phyloP scores from a whole-genome alignment of 2,797 vertebrate species.

The Anguilla megastoma region DNA sequence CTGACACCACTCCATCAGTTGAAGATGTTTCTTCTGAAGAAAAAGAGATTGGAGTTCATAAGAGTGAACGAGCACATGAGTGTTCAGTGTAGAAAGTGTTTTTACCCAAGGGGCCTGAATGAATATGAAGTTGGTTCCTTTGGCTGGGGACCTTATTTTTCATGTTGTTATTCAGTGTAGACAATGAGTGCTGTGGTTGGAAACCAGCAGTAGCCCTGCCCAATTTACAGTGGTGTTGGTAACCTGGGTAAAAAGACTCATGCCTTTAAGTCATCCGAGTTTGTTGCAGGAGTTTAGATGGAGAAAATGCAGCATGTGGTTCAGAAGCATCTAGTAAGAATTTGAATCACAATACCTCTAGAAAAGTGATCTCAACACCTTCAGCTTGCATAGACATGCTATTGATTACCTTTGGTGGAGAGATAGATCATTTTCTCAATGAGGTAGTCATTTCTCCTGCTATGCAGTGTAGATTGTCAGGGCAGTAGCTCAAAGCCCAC shows the following conservation, averaged over 20 bases:
- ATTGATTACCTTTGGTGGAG: background rate
- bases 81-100: background rate
- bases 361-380: background rate
- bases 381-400: background rate
- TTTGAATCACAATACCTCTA: no score
- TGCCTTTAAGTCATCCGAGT: background rate
- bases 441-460: background rate
- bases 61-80: background rate
- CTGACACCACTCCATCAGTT: background rate
- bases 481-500: background rate
- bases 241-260: background rate
- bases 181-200: background rate
- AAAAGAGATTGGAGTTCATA: background rate
- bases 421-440: background rate
- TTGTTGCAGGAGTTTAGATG: background rate
- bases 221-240: background rate
- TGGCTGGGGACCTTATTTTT: background rate
- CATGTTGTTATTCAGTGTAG: background rate
- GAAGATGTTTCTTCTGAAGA: background rate
- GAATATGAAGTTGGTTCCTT: background rate
- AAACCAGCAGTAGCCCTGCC: background rate
- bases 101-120: background rate
- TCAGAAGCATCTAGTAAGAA: background rate
- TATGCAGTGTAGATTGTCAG: background rate
- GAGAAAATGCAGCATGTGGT: background rate